Conservation (phyloP, 2,797 vertebrate genomes). For the Malacoraja senta region DNA sequence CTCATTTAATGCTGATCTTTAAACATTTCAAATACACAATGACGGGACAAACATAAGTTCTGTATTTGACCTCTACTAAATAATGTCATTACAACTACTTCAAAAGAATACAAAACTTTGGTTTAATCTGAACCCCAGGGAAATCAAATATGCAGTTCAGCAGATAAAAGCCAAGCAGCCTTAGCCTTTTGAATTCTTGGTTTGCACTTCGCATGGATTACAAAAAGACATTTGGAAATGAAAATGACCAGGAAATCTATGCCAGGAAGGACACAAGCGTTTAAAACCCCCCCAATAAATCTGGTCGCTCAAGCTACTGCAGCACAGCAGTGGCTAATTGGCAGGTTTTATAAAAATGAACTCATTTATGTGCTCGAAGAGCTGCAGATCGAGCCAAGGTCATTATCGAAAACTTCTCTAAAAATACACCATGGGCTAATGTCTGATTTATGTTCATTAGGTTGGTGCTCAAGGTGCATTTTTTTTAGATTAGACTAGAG, state of each 20-base stretch:
- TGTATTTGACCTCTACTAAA: conserved; percentile 63
- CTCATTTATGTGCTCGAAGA: conserved; percentile 8
- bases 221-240: conserved; percentile 50
- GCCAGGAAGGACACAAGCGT: neutral
- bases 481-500: conserved; percentile 29
- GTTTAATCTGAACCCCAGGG: conserved; percentile 60
- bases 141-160: conserved; percentile 54
- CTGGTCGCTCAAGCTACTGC: neutral
- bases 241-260: conserved; percentile 44
- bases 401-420: conserved; percentile 41
- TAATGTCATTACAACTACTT: conserved; percentile 64
- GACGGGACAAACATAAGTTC: conserved; percentile 41
- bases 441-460: conserved; percentile 49
- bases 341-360: neutral
- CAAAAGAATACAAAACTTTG: conserved; percentile 62
- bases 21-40: neutral
- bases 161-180: conserved; percentile 52
- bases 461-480: conserved; percentile 62
- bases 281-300: neutral
- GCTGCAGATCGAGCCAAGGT: neutral
- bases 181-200: conserved; percentile 47
- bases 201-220: conserved; percentile 45
- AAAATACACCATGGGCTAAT: conserved; percentile 37
- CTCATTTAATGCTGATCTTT: neutral
- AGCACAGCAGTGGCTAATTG: conserved; percentile 32